Conservation (phyloP, 2,113 vertebrate genomes). For the Crotophaga sulcirostris region DNA sequence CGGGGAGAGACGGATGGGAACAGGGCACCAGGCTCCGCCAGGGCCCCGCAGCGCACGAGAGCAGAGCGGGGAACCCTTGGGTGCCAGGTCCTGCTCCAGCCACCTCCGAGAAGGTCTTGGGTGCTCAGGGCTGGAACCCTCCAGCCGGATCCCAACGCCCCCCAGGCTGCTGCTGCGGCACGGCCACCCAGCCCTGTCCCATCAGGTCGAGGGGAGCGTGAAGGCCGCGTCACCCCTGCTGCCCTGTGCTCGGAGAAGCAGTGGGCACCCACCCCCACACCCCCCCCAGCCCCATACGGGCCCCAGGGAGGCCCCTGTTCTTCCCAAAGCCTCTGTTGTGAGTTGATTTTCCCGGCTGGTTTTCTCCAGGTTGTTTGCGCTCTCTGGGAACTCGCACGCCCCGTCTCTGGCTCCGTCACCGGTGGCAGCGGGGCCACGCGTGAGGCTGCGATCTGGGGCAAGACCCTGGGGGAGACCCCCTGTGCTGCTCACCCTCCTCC, state of each 20-base stretch:
- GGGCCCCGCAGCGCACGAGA: fast-evolving
- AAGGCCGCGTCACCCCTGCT: background rate
- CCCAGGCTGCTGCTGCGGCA: background rate
- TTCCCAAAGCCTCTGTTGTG: background rate
- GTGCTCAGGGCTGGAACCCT: background rate
- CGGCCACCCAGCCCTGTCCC: fast-evolving
- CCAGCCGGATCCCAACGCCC: background rate
- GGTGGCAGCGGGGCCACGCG: fast-evolving
- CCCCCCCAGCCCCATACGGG: too few species aligned
- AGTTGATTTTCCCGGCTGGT: too few species aligned
- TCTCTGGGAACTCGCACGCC: background rate
- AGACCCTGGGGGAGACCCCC: background rate
- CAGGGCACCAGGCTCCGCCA: fast-evolving
- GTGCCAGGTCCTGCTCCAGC: background rate
- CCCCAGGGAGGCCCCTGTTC: background rate
- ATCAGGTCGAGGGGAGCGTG: background rate
- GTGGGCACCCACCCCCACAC: background rate
- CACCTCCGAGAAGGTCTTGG: background rate
- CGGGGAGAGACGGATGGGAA: fast-evolving
- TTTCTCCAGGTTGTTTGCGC: background rate
- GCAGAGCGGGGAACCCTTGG: too few species aligned
- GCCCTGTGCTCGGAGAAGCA: background rate
- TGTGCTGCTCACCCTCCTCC: background rate
- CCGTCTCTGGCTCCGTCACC: background rate
- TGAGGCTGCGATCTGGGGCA: background rate